Evolutionary conservation across 2,888 invertebrate genomes (phyloP).

Genomic region (Suillia variegata): DNA sequence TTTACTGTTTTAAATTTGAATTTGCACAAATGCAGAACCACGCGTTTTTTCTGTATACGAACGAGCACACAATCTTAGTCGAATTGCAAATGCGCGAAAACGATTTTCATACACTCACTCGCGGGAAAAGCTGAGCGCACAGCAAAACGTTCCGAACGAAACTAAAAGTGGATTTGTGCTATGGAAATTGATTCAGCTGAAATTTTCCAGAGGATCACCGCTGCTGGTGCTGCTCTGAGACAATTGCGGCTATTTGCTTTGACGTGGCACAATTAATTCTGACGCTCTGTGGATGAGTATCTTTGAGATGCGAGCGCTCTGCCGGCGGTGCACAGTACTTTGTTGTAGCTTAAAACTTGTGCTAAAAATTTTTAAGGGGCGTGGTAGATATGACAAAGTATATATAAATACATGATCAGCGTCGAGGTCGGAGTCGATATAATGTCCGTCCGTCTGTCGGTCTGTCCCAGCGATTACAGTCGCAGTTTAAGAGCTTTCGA

Average conservation of each 20-base stretch:
- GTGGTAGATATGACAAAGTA: too few species aligned
- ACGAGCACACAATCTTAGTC: background rate
- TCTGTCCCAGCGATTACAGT: too few species aligned
- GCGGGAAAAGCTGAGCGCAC: slow-evolving; percentile 7
- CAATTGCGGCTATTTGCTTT: background rate
- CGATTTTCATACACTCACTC: slow-evolving; percentile 4
- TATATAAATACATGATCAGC: too few species aligned
- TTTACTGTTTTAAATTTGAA: background rate
- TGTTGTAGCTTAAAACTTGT: too few species aligned
- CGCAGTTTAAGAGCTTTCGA: too few species aligned
- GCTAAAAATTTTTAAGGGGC: too few species aligned
- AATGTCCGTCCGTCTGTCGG: too few species aligned
- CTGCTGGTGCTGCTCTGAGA: background rate
- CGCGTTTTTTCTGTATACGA: too few species aligned
- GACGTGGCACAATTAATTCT: background rate
- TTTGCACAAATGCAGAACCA: background rate
- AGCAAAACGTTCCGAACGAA: slow-evolving; percentile 26
- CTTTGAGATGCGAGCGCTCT: background rate
- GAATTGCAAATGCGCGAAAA: slow-evolving; percentile 11
- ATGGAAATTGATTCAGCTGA: background rate
- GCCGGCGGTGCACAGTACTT: too few species aligned
- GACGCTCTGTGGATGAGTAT: background rate
- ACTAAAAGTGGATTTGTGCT: slow-evolving; percentile 25
- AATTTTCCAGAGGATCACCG: slow-evolving; percentile 10
- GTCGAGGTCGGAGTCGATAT: too few species aligned